Conservation (phyloP, 2,888 invertebrate species). For the Melanostoma scalare region DNA sequence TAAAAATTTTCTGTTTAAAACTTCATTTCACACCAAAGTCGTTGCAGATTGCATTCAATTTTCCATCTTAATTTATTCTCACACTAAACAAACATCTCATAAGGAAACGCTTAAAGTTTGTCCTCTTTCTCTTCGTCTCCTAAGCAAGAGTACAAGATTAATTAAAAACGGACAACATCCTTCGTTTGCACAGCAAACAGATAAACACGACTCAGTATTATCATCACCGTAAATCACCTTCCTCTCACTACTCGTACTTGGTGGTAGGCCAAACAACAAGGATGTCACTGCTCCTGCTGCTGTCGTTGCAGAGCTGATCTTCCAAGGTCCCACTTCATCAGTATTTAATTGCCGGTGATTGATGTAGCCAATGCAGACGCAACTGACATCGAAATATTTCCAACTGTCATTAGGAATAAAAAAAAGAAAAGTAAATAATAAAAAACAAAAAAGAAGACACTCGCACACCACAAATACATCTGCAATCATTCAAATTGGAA, state of each 20-base stretch:
- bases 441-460: not conserved
- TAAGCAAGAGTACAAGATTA: constrained; percentile 40
- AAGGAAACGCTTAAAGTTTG: constrained; percentile 56
- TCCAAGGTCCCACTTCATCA: constrained; percentile 43
- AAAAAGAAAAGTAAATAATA: not conserved
- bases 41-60: constrained; percentile 20
- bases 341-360: constrained; percentile 72
- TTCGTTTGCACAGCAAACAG: constrained; percentile 65
- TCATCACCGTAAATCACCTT: constrained; percentile 69
- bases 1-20: too few species aligned
- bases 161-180: constrained; percentile 72
- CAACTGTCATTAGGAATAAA: constrained; percentile 70
- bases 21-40: too few species aligned
- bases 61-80: constrained; percentile 56
- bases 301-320: constrained; percentile 2
- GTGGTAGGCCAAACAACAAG: constrained; percentile 44
- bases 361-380: constrained; percentile 71
- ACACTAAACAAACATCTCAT: constrained; percentile 52
- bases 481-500: constrained; percentile 71
- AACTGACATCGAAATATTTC: constrained; percentile 72
- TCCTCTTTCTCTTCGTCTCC: not conserved
- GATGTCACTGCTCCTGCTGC: constrained; percentile 53
- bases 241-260: constrained; percentile 15
- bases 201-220: constrained; percentile 68
- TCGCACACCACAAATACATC: constrained; percentile 30